Evolutionary conservation across 2,888 invertebrate species (phyloP).

Genomic region (Acleris cristana): DNA sequence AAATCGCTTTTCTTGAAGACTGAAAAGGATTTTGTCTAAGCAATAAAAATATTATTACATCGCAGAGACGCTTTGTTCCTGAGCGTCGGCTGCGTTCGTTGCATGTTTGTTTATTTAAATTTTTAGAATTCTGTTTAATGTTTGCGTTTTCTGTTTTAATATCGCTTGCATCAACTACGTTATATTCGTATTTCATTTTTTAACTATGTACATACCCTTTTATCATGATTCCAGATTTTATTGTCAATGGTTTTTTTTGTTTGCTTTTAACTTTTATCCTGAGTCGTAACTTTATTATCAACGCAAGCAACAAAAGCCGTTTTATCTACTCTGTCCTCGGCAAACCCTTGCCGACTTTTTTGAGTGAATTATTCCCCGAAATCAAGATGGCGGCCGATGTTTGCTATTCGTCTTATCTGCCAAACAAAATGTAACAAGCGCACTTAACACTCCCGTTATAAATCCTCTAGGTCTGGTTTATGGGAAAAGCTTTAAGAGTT

Average conservation of each 20-base stretch:
- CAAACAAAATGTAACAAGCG: conserved; percentile 71
- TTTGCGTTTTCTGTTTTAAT: conserved; percentile 5
- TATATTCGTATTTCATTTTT: background rate
- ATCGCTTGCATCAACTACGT: background rate
- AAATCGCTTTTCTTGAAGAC: conserved; percentile 25
- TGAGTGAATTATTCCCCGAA: conserved; percentile 18
- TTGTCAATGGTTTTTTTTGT: too few relatives aligned
- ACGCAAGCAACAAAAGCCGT: too few relatives aligned
- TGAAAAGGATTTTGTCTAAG: conserved; percentile 34
- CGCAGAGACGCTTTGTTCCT: conserved; percentile 31
- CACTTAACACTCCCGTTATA: conserved; percentile 67
- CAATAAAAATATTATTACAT: conserved; percentile 35
- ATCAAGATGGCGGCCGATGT: conserved; percentile 52
- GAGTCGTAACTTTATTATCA: too few relatives aligned
- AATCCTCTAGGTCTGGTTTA: conserved; percentile 56
- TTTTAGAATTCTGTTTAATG: conserved; percentile 6
- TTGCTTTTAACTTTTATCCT: too few relatives aligned
- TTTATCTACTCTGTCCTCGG: too few relatives aligned
- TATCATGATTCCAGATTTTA: too few relatives aligned
- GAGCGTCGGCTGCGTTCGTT: conserved; percentile 12
- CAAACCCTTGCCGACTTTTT: conserved; percentile 6
- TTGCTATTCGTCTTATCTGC: conserved; percentile 62
- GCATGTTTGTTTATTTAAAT: conserved; percentile 26
- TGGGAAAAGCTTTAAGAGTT: conserved; percentile 23
- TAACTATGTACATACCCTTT: too few relatives aligned